Percentiles rank a stretch among this genome's conserved stretches.
Conservation (phyloP, 2,113 vertebrate genomes). For the Malurus elegans region DNA sequence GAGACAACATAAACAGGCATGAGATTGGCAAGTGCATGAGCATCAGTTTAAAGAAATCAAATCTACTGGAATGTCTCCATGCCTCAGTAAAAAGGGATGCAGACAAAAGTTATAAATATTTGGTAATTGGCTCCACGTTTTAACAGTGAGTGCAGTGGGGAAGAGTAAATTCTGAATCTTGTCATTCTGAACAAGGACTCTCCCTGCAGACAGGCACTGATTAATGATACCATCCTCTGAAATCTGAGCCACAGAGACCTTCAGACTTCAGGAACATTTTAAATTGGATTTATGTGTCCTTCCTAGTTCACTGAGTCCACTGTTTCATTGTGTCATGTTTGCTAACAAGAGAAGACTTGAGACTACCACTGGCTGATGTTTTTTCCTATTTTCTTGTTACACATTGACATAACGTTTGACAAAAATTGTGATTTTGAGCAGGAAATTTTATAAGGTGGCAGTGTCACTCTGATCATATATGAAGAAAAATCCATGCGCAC, state of each 20-base stretch:
- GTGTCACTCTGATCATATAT: not conserved
- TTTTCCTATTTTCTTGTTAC: not conserved
- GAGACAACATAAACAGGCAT: not conserved
- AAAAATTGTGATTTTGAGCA: not conserved
- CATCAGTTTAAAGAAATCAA: not conserved
- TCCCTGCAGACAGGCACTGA: not conserved
- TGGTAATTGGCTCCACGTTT: not conserved
- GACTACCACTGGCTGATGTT: not conserved
- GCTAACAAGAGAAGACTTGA: not conserved
- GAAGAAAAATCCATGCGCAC: not conserved
- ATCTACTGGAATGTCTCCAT: not conserved
- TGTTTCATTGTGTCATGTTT: not conserved
- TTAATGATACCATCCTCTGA: not conserved
- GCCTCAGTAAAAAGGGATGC: not conserved
- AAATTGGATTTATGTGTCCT: not conserved
- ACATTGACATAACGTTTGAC: not conserved
- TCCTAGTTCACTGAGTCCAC: not conserved
- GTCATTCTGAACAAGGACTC: not conserved
- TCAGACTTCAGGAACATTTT: slow-evolving; percentile 19
- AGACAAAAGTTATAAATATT: slow-evolving; percentile 5
- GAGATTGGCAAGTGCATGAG: not conserved
- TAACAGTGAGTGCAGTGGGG: not conserved
- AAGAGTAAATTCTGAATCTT: not conserved
- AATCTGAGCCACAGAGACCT: not conserved
- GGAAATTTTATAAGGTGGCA: not conserved